phyloP scores from a whole-genome alignment of 2,888 invertebrate genomes.

The Metacarcinus magister region DNA sequence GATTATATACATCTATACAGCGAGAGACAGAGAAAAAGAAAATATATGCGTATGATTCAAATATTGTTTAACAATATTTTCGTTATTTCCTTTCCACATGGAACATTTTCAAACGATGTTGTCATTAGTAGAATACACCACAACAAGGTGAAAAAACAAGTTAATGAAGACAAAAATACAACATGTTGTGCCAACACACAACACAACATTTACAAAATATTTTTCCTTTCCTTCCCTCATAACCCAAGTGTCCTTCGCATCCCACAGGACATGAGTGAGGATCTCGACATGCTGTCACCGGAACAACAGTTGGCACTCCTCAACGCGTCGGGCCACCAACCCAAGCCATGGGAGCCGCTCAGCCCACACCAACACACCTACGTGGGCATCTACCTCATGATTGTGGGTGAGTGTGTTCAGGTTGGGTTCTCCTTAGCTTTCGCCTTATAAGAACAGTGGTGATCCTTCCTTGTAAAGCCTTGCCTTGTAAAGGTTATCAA shows the following conservation, averaged over 20 bases:
- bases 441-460: neutral
- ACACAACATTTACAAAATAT: neutral
- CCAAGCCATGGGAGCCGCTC: conserved; percentile 67
- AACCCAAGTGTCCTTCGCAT: neutral
- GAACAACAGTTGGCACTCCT: conserved; percentile 65
- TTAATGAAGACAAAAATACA: neutral
- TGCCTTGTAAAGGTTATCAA: neutral
- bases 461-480: neutral
- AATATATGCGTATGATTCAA: too few species aligned
- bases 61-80: too few species aligned
- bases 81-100: too few species aligned
- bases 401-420: conserved; percentile 66
- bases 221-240: neutral
- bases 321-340: conserved; percentile 64
- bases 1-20: too few species aligned
- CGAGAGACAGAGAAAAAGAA: too few species aligned
- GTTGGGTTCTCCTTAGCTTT: neutral
- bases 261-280: conserved; percentile 40
- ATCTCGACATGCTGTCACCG: conserved; percentile 34
- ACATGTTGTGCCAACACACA: neutral
- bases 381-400: conserved; percentile 73
- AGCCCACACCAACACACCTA: conserved; percentile 72
- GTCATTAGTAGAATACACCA: too few species aligned
- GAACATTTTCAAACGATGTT: too few species aligned
- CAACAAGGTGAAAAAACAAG: too few species aligned